Percentiles rank a stretch among this genome's conserved stretches.
Evolutionary conservation across 1,140 invertebrate genomes (phyloP).

Genomic region (Orchesella cincta): DNA sequence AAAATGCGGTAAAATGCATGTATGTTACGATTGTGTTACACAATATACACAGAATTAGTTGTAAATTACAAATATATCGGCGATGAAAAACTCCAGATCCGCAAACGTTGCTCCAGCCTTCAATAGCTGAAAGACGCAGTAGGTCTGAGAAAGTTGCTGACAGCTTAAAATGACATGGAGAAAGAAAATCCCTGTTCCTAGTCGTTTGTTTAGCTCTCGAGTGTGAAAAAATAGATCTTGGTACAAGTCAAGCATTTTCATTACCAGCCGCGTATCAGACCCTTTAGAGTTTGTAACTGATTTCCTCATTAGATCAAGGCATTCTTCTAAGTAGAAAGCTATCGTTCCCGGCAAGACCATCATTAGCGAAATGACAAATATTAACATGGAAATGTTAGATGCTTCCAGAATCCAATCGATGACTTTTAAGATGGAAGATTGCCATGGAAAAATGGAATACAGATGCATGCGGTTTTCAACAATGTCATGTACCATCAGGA

Average conservation of each 20-base stretch:
- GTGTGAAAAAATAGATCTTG: neutral
- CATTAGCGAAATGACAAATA: neutral
- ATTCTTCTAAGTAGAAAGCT: neutral
- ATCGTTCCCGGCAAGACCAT: neutral
- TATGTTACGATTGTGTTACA: no score
- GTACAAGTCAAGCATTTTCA: neutral
- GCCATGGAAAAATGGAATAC: neutral
- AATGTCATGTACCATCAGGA: no score
- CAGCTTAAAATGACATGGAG: neutral
- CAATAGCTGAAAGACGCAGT: neutral
- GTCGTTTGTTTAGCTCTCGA: neutral
- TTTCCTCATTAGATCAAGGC: neutral
- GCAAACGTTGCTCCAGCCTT: constrained; percentile 6
- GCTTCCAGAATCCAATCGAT: neutral
- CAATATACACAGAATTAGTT: no score
- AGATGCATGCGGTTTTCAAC: no score
- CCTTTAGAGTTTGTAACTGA: neutral
- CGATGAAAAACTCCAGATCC: neutral
- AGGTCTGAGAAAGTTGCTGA: neutral
- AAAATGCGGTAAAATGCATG: no score
- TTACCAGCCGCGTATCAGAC: neutral
- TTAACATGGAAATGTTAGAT: neutral
- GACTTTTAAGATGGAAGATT: neutral
- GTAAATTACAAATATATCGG: neutral
- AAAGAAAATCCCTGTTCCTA: neutral